A percentile compares a stretch with the other conserved stretches of the same genome.
Evolutionary conservation across 2,797 vertebrate genomes (phyloP).

Genomic region (Bucorvus abyssinicus): DNA sequence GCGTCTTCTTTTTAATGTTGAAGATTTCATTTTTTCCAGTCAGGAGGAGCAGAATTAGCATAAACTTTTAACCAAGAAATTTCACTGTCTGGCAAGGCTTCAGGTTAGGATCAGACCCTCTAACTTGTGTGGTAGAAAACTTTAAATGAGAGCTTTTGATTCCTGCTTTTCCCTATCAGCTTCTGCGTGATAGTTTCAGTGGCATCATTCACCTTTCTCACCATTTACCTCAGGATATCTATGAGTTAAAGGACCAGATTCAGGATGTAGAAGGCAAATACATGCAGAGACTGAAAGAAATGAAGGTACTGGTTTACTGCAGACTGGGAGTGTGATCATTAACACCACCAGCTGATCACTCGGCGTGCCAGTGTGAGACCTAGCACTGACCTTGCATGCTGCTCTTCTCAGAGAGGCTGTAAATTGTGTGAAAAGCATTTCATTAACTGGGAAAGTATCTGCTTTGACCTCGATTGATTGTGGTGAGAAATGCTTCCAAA

Average conservation of each 20-base stretch:
- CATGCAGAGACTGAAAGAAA: conserved; percentile 91
- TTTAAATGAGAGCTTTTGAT: neutral
- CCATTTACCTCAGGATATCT: conserved; percentile 86
- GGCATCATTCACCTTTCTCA: conserved; percentile 5
- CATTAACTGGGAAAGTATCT: neutral
- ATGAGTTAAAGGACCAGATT: conserved; percentile 98
- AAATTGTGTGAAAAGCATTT: neutral
- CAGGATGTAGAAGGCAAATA: conserved; percentile 95
- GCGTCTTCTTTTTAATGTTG: rapidly evolving
- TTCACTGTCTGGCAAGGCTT: neutral
- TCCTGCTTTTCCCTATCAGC: neutral
- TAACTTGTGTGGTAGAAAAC: neutral
- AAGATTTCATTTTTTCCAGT: neutral
- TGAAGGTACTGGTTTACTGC: conserved; percentile 83
- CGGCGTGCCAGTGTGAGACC: neutral
- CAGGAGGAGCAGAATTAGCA: neutral
- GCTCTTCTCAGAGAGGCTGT: neutral
- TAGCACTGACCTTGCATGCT: neutral
- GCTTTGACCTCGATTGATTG: neutral
- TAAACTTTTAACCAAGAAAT: neutral
- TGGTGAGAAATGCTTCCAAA: neutral
- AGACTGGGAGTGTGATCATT: neutral
- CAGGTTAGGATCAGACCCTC: neutral
- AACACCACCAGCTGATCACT: conserved; percentile 26
- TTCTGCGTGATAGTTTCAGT: neutral